phyloP scores from a whole-genome alignment of 2,888 invertebrate species.

The Drosophila heteroneura region DNA sequence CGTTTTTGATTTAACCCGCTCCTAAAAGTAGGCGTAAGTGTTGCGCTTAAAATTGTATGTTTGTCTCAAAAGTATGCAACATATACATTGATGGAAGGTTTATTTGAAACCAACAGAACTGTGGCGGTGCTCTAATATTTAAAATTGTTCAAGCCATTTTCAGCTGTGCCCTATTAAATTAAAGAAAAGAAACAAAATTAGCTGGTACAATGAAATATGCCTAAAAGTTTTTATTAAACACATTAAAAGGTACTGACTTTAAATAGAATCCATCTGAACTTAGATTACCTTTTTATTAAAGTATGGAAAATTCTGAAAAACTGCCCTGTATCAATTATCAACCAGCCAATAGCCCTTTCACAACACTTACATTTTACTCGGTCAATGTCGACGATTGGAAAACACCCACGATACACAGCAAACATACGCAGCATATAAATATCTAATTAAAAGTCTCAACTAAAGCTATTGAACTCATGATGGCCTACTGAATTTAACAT shows the following conservation, averaged over 20 bases:
- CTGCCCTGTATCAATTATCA: slow-evolving; percentile 13
- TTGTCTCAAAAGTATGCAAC: slow-evolving; percentile 21
- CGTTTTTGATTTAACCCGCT: background rate
- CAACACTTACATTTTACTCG: slow-evolving; percentile 48
- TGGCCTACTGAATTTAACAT: background rate
- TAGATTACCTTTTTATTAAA: background rate
- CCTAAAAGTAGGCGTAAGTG: slow-evolving; percentile 3
- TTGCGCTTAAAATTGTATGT: background rate
- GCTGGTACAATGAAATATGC: background rate
- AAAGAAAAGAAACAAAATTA: background rate
- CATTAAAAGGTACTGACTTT: background rate
- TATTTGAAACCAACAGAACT: background rate
- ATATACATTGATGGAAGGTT: background rate
- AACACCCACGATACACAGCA: slow-evolving; percentile 25
- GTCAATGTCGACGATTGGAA: slow-evolving; percentile 61
- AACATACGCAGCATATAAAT: slow-evolving; percentile 55
- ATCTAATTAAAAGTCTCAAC: slow-evolving; percentile 34
- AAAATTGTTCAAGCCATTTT: background rate
- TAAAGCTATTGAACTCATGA: slow-evolving; percentile 56
- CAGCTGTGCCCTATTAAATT: background rate
- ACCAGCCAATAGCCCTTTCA: slow-evolving; percentile 17
- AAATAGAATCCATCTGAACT: background rate
- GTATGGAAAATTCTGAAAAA: slow-evolving; percentile 1
- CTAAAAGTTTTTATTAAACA: background rate
- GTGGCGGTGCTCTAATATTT: background rate